Evolutionary conservation across 2,888 invertebrate species (phyloP).

Genomic region (Apodemia duryi): DNA sequence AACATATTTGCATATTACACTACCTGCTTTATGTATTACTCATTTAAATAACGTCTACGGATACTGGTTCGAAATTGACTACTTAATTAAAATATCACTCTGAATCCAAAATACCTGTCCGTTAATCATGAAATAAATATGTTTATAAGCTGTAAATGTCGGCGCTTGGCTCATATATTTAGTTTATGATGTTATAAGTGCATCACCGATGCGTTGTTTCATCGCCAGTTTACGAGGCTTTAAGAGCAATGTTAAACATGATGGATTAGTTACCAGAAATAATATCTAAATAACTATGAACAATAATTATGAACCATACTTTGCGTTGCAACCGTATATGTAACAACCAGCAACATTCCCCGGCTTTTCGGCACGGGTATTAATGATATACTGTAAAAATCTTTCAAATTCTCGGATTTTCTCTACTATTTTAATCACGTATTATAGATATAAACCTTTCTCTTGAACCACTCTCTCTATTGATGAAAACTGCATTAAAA

Average conservation of each 20-base stretch:
- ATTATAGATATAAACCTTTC: too few species aligned
- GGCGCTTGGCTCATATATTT: not conserved
- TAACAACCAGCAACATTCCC: too few species aligned
- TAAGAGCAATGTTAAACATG: not conserved
- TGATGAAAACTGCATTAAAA: too few species aligned
- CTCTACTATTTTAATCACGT: too few species aligned
- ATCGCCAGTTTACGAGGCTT: not conserved
- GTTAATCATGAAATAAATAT: constrained; percentile 7
- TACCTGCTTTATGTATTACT: not conserved
- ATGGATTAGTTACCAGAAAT: not conserved
- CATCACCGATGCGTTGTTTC: constrained; percentile 10
- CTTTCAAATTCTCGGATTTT: too few species aligned
- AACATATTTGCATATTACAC: not conserved
- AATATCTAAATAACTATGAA: not conserved
- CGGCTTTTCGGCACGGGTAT: too few species aligned
- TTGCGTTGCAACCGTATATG: too few species aligned
- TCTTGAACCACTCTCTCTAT: too few species aligned
- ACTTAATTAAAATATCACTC: constrained; percentile 4
- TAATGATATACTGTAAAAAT: too few species aligned
- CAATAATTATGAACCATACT: too few species aligned
- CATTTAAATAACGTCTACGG: not conserved
- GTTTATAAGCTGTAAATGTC: constrained; percentile 7
- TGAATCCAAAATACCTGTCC: not conserved
- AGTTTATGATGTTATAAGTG: constrained; percentile 3
- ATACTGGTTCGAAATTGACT: not conserved